These are phyloP conservation scores for Callipepla squamata DNA, from an alignment of 2,113 vertebrate species.

Conservation along the genomic window DNA sequence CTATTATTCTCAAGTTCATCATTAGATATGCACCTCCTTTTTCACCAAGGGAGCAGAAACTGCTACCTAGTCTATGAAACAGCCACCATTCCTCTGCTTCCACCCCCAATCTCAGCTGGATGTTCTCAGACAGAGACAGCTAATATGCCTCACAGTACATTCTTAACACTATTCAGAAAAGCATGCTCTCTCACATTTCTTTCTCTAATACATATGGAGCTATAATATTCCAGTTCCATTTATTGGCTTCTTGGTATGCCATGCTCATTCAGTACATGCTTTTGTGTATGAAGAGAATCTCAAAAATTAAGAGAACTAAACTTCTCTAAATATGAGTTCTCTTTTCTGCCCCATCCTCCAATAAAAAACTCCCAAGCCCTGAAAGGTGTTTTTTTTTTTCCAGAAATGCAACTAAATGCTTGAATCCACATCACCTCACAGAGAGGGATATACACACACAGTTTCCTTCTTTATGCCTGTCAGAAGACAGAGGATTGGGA, in stretches of 20 bases:
- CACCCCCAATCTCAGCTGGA: background rate
- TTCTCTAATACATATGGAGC: background rate
- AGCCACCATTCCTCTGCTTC: background rate
- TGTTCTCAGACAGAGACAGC: background rate
- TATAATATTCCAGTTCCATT: constrained; percentile 1
- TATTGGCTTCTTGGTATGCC: background rate
- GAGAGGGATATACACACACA: background rate
- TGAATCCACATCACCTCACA: background rate
- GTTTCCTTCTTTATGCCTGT: background rate
- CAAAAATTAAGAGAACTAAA: background rate
- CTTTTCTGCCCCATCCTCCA: background rate
- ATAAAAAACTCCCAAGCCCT: background rate
- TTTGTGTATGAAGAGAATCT: background rate
- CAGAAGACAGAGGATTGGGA: background rate
- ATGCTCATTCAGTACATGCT: background rate
- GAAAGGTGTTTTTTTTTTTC: background rate
- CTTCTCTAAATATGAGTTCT: background rate
- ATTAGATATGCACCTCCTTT: background rate
- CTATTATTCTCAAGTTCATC: background rate
- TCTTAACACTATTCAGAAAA: background rate
- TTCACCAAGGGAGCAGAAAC: background rate
- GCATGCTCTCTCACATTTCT: background rate
- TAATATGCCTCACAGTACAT: background rate
- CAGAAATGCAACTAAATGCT: background rate
- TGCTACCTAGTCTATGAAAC: background rate